A percentile compares a stretch with the other conserved stretches of the same genome.
These are phyloP conservation scores for Barbus barbus DNA, from an alignment of 2,113 vertebrate species.

Conservation along the genomic window DNA sequence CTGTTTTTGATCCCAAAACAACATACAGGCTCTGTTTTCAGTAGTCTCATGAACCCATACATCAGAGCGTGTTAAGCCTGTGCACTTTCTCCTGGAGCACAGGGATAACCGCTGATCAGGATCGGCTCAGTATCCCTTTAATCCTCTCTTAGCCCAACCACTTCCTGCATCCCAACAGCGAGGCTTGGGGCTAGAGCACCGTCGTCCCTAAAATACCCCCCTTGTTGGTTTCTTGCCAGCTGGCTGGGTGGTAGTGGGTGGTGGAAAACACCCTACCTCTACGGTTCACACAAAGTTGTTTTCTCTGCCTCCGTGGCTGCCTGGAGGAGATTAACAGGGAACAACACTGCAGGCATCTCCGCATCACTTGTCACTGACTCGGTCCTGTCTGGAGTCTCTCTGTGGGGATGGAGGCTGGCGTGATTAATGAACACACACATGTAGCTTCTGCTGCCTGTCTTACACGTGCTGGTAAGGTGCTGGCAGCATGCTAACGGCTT, in stretches of 20 bases:
- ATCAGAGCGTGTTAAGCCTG: constrained; percentile 24
- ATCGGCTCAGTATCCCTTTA: constrained; percentile 44
- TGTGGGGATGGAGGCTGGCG: neutral
- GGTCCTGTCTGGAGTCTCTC: constrained; percentile 14
- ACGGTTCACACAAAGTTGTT: constrained; percentile 24
- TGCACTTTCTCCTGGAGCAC: constrained; percentile 18
- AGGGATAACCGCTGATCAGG: constrained; percentile 36
- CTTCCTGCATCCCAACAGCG: neutral
- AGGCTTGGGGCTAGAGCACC: constrained; percentile 7
- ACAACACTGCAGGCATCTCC: constrained; percentile 4
- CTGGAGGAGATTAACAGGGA: neutral
- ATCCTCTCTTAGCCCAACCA: constrained; percentile 31
- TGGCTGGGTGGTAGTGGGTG: neutral
- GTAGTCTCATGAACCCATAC: constrained; percentile 16
- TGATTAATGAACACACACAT: constrained; percentile 26
- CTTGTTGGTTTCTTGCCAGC: constrained; percentile 14
- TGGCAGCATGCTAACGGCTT: neutral
- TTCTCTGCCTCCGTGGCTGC: constrained; percentile 2
- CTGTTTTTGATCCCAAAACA: constrained; percentile 42
- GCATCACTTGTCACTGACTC: constrained; percentile 13
- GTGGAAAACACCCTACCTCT: constrained; percentile 1
- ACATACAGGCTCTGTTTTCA: constrained; percentile 26
- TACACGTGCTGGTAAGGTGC: neutral
- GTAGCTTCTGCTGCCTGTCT: neutral
- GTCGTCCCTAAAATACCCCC: neutral